phyloP scores from a whole-genome alignment of 2,888 invertebrate genomes.

The Hylaea fasciaria region DNA sequence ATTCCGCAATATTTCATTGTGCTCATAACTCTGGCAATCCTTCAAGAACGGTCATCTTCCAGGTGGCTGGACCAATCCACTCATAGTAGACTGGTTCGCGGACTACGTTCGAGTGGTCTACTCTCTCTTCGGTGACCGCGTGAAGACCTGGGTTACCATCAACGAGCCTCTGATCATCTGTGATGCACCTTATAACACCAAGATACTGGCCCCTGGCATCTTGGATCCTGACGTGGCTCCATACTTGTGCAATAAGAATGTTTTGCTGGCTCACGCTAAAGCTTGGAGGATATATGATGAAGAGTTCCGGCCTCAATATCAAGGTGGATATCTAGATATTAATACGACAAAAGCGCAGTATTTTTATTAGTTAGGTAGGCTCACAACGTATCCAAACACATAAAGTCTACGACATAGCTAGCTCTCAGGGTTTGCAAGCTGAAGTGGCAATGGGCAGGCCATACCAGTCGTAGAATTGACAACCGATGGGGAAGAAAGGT shows the following conservation, averaged over 20 bases:
- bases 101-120: constrained; percentile 84
- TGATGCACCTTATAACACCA: constrained; percentile 66
- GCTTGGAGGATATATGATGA: constrained; percentile 85
- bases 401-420: too few relatives aligned
- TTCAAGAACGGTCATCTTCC: constrained; percentile 63
- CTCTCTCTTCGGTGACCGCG: constrained; percentile 83
- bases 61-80: constrained; percentile 84
- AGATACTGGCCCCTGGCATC: constrained; percentile 66
- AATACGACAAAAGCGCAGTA: too few relatives aligned
- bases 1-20: too few relatives aligned
- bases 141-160: constrained; percentile 88
- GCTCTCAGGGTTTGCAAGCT: too few relatives aligned
- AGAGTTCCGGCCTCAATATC: constrained; percentile 76
- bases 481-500: too few relatives aligned
- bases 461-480: too few relatives aligned
- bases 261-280: constrained; percentile 87
- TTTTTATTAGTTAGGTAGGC: too few relatives aligned
- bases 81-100: constrained; percentile 83
- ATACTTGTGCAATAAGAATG: constrained; percentile 86
- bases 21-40: too few relatives aligned
- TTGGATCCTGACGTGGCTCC: constrained; percentile 69
- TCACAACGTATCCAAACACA: too few relatives aligned
- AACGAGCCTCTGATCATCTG: constrained; percentile 86
- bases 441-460: too few relatives aligned
- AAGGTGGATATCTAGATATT: too few relatives aligned